Evolutionary conservation across 1,140 invertebrate genomes (phyloP), one percentile per base, ranked within the genome.

Genomic region (Pantala flavescens): DNA sequence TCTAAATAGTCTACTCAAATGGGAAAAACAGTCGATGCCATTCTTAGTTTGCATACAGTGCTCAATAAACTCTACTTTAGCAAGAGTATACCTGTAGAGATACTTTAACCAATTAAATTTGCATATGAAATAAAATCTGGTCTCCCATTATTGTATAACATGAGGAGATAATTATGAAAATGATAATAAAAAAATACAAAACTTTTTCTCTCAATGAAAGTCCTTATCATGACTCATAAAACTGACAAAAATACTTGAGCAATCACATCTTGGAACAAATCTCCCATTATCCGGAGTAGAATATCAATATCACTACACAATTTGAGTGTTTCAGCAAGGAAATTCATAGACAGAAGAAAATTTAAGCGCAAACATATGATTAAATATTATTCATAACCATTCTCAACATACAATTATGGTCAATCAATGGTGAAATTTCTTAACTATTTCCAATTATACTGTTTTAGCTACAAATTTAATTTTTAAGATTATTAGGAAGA

Each of bases 201-300:
- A 63, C 49, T 63, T 63, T 63, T 63, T 63, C 49, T 19, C n/a
- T 63, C 49, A 16, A 63, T 63, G 49, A 63, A 63, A 63, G 49
- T 63, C n/a, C 49, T 63, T 63, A 21, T 19, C 49, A 63, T 63
- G 49, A 21, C 49, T 63, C 49, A 63, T 63, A 63, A 63, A 63
- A 63, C 49, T 63, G 49, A 63, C 49, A 21, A 63, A 63, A 63
- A 63, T 63, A 63, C 49, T 63, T 63, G 49, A 63, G 49, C 49
- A 63, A 63, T 63, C 49, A 63, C 49, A 63, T 63, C 49, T 63
- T 63, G 49, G 49, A 63, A 63, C 49, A 63, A 63, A 63, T 63
- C 14, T 63, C n/a, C 49, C 49, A 63, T 63, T 63, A 63, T 63
- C n/a, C n/a, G 49, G n/a, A 63, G 49, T 19, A 63, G 14, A 63